phyloP scores from a whole-genome alignment of 2,797 vertebrate species.

The Apogon talboti region DNA sequence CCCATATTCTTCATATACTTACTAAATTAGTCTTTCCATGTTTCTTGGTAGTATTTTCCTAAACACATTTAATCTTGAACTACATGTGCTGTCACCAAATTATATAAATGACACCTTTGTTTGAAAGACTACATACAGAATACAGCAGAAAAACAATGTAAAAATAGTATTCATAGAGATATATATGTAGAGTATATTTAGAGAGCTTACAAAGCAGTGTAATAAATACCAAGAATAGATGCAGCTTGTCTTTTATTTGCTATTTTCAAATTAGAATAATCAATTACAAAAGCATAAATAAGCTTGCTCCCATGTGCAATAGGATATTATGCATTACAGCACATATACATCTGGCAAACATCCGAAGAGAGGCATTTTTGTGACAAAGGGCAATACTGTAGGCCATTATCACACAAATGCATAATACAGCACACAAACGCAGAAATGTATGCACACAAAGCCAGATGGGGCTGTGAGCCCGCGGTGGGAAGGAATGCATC shows the following conservation, averaged over 20 bases:
- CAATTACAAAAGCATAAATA: background rate
- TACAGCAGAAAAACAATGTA: background rate
- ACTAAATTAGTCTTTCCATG: too few relatives aligned
- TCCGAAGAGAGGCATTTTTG: constrained; percentile 59
- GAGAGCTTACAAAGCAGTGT: background rate
- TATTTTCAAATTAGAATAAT: constrained; percentile 41
- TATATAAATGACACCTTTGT: background rate
- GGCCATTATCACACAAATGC: constrained; percentile 69
- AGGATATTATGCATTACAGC: constrained; percentile 54
- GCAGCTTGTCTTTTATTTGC: constrained; percentile 28
- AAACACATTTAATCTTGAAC: too few relatives aligned
- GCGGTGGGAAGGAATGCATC: constrained; percentile 66
- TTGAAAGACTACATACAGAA: background rate
- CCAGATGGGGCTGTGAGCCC: constrained; percentile 72
- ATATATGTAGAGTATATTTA: background rate
- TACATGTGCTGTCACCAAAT: too few relatives aligned
- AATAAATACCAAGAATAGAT: constrained; percentile 1
- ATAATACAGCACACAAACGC: constrained; percentile 71
- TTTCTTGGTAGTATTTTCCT: too few relatives aligned
- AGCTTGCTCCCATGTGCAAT: constrained; percentile 50
- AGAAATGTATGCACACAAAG: constrained; percentile 66
- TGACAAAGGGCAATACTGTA: constrained; percentile 66
- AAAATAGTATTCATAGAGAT: background rate
- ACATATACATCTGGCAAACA: constrained; percentile 64
- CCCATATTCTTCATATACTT: too few relatives aligned